A percentile compares a stretch with the other conserved stretches of the same genome.
Evolutionary conservation across 2,113 vertebrate species (phyloP).

Genomic region (Scalopus aquaticus): DNA sequence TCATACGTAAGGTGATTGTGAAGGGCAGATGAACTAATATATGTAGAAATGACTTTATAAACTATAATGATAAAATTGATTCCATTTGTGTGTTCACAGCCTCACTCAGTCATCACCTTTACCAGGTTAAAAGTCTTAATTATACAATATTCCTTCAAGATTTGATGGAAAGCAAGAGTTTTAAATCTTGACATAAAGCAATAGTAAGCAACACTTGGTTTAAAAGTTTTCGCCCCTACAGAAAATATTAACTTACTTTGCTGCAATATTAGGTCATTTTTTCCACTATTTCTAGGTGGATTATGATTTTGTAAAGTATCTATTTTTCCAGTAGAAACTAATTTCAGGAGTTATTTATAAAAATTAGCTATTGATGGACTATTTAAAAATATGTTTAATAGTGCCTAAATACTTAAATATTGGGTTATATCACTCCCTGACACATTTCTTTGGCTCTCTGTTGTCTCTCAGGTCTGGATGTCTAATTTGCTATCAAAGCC

Average conservation of each 20-base stretch:
- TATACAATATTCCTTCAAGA: slow-evolving; percentile 38
- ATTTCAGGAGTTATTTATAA: slow-evolving; percentile 4
- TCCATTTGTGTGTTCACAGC: slow-evolving; percentile 32
- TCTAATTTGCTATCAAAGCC: not conserved
- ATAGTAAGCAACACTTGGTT: not conserved
- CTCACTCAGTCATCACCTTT: slow-evolving; percentile 17
- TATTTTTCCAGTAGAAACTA: slow-evolving; percentile 27
- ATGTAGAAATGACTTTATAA: slow-evolving; percentile 9
- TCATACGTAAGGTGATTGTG: not conserved
- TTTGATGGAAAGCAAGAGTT: slow-evolving; percentile 36
- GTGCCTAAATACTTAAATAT: not conserved
- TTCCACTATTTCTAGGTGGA: not conserved
- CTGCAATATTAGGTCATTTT: not conserved
- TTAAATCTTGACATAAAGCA: slow-evolving; percentile 54
- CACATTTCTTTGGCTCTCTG: not conserved
- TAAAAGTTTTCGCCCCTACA: not conserved
- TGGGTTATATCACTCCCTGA: not conserved
- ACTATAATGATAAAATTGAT: slow-evolving; percentile 29
- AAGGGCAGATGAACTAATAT: slow-evolving; percentile 40
- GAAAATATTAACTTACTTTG: slow-evolving; percentile 53
- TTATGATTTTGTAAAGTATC: not conserved
- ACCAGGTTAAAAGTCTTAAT: slow-evolving; percentile 43
- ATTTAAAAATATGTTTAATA: slow-evolving; percentile 18
- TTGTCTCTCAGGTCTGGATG: not conserved
- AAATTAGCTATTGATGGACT: not conserved